A percentile compares a stretch with the other conserved stretches of the same genome.
Conservation (phyloP, 2,888 invertebrate species). For the Alcis repandata region DNA sequence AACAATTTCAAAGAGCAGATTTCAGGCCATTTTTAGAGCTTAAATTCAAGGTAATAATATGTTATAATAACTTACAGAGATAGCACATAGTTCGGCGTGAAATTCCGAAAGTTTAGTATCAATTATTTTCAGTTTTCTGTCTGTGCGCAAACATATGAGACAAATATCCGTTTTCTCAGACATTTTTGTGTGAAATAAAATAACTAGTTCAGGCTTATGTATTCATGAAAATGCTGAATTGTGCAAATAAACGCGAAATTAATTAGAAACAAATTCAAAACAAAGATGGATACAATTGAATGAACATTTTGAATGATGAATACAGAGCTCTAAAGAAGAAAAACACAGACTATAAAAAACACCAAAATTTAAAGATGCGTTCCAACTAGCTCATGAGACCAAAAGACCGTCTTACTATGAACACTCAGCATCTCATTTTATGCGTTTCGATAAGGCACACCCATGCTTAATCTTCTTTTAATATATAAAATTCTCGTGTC, state of each 20-base stretch:
- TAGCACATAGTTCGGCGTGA: slow-evolving; percentile 17
- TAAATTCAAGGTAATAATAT: background rate
- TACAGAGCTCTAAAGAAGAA: no score
- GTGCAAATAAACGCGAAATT: background rate
- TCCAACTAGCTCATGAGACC: no score
- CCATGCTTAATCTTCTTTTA: no score
- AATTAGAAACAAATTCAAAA: background rate
- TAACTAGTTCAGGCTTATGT: background rate
- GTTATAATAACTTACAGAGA: slow-evolving; percentile 13
- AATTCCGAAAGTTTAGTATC: background rate
- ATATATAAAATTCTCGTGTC: no score
- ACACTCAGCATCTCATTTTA: no score
- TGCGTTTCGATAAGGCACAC: no score
- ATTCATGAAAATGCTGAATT: slow-evolving; percentile 2
- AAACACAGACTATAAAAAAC: no score
- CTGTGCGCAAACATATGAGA: slow-evolving; percentile 18
- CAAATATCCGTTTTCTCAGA: slow-evolving; percentile 9
- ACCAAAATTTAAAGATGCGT: no score
- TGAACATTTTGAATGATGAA: background rate
- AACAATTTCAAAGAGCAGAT: background rate
- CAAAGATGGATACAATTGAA: background rate
- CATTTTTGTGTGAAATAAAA: background rate
- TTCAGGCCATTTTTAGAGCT: background rate
- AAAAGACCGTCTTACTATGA: no score
- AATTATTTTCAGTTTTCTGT: slow-evolving; percentile 9